phyloP scores from a whole-genome alignment of 2,797 vertebrate species.

The Alfaro cultratus region DNA sequence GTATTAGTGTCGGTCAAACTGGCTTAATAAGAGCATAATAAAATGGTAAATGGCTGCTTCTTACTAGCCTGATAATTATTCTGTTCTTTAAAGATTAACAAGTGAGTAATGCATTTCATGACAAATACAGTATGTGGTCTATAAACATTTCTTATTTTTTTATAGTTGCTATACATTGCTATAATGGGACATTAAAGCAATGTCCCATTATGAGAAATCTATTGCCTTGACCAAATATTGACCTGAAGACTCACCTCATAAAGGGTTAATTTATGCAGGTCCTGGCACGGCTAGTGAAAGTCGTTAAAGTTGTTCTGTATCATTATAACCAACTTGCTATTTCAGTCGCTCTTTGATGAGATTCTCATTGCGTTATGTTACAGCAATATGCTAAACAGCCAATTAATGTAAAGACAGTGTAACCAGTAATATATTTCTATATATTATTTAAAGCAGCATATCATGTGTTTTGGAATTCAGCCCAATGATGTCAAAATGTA shows the following conservation, averaged over 20 bases:
- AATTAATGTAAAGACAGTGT: not conserved
- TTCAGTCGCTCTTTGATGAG: not conserved
- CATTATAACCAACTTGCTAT: not conserved
- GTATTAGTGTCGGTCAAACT: not conserved
- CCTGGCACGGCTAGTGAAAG: not conserved
- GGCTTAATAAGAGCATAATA: not conserved
- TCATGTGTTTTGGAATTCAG: not conserved
- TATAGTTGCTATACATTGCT: not conserved
- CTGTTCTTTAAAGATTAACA: not conserved
- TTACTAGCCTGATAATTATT: not conserved
- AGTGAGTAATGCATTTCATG: not conserved
- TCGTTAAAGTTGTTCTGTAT: not conserved
- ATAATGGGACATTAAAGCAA: not conserved
- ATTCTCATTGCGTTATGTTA: not conserved
- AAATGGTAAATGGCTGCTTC: not conserved
- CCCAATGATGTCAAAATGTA: not conserved
- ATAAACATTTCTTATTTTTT: not conserved
- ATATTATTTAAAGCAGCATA: not conserved
- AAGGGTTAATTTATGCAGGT: not conserved
- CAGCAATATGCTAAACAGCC: not conserved
- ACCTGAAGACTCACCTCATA: not conserved
- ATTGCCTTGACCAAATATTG: not conserved
- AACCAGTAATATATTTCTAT: not conserved
- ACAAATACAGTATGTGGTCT: not conserved
- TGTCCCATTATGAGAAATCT: not conserved